Evolutionary conservation across 2,888 invertebrate species (phyloP).

Genomic region (Drosophila longiperda): DNA sequence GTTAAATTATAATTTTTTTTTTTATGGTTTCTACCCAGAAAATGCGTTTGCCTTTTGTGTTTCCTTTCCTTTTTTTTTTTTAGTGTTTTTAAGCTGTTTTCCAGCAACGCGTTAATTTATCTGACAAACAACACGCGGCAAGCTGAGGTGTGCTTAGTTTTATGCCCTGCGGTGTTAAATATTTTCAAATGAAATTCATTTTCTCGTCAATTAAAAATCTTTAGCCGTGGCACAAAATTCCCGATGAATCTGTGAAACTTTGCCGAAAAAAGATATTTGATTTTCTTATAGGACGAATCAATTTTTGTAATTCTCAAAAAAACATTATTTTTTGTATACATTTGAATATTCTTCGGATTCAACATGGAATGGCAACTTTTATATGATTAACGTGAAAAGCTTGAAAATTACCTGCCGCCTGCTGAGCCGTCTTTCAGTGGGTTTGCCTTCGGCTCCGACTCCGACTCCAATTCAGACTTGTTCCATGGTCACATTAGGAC

Average conservation of each 20-base stretch:
- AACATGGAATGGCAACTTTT: slow-evolving; percentile 18
- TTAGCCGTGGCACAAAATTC: neutral
- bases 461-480: slow-evolving; percentile 55
- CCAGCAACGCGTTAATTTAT: slow-evolving; percentile 73
- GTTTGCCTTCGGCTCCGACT: slow-evolving; percentile 18
- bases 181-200: neutral
- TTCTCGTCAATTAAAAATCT: neutral
- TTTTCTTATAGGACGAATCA: neutral
- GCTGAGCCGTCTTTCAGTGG: slow-evolving; percentile 12
- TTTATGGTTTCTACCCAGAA: slow-evolving; percentile 43
- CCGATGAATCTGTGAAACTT: neutral
- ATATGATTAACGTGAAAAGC: slow-evolving; percentile 50
- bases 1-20: slow-evolving; percentile 8
- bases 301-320: neutral
- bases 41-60: slow-evolving; percentile 29
- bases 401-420: slow-evolving; percentile 27
- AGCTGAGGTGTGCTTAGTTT: neutral
- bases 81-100: slow-evolving; percentile 56
- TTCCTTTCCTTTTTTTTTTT: slow-evolving; percentile 6
- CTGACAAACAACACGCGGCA: slow-evolving; percentile 70
- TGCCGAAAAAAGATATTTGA: neutral
- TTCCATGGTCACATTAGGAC: slow-evolving; percentile 31
- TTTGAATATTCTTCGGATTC: neutral
- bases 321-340: no score
- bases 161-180: neutral